Base-by-base conservation (phyloP, 2,888 invertebrate genomes). In the Anticlea derivata region DNA sequence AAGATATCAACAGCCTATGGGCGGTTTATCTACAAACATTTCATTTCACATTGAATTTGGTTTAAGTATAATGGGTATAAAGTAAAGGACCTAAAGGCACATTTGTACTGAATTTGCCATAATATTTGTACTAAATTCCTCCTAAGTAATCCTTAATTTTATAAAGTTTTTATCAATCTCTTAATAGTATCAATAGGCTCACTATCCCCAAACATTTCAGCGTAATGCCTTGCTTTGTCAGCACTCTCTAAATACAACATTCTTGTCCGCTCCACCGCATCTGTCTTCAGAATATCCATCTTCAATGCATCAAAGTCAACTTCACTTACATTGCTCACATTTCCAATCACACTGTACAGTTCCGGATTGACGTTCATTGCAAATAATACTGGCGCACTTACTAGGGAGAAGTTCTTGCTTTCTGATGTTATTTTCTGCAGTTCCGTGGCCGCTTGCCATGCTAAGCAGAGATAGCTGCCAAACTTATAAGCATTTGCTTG, bases 311-410 rank as follows among this genome's bases (percentile, higher is more conserved):
- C 92, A 70, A 93, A 93, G 75, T 95, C 92, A 27, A 95, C 84
- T 55, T 93, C 90, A 10, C 91, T 84, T 7, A 94, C 86, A 65
- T 91, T 92, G 52, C 87, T 78, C 37, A 92, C 92, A 63, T 92
- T 92, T 63, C 93, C 92, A 66, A 90, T 66, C 5, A 62, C 46
- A 8, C 83, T 77, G 65, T 95, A 95, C 56, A 96, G 80, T 4
- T 92, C 82, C 1, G 94, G 94, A 70, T 95, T 94, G 50, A 94
- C 91, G 71, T 95, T 94, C 30, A 97, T 83, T 49, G 96, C 96
- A 60, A 96, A 96, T 66, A 97, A 91, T 1, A 97, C 94, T 0
- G 97, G 97, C 1, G 96, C 96, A 68, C 95, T 95, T 1, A 96
- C 94, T 64, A 97, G 80, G 51, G 93, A 94, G 68, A 93, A 94